Evolutionary conservation across 2,888 invertebrate genomes (phyloP).

Genomic region (Athalia circularis): DNA sequence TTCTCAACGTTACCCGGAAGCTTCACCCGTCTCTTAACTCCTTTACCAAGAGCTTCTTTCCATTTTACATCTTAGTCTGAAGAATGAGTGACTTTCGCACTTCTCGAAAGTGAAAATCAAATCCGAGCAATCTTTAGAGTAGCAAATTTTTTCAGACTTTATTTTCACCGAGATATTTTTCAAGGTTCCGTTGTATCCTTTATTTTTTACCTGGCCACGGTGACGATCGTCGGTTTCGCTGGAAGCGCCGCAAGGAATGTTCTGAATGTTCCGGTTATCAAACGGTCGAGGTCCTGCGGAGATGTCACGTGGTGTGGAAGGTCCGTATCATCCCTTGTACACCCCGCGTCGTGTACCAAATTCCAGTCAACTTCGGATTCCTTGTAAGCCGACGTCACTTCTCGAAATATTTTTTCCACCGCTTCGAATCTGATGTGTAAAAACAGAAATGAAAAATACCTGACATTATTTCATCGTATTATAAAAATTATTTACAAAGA

Average conservation of each 20-base stretch:
- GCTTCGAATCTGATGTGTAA: conserved; percentile 63
- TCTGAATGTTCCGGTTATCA: conserved; percentile 79
- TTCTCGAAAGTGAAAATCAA: too few relatives aligned
- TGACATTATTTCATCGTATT: too few relatives aligned
- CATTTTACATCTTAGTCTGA: too few relatives aligned
- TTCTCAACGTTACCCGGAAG: not conserved
- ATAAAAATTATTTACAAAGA: too few relatives aligned
- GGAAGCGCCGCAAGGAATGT: conserved; percentile 79
- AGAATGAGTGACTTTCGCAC: too few relatives aligned
- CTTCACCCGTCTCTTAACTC: not conserved
- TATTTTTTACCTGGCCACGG: conserved; percentile 80
- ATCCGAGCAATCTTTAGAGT: too few relatives aligned
- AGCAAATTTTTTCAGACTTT: not conserved
- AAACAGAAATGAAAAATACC: not conserved
- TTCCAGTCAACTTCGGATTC: conserved; percentile 85
- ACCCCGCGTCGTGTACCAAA: conserved; percentile 89
- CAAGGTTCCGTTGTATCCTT: not conserved
- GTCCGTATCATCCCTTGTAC: conserved; percentile 90
- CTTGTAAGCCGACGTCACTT: conserved; percentile 72
- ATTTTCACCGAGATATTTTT: not conserved
- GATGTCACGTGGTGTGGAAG: conserved; percentile 90
- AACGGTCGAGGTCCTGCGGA: conserved; percentile 79
- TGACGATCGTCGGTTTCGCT: conserved; percentile 82
- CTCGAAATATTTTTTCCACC: conserved; percentile 60
- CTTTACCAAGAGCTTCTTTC: too few relatives aligned